Evolutionary conservation across 2,888 invertebrate species (phyloP).

Genomic region (Strigamia crassipes): DNA sequence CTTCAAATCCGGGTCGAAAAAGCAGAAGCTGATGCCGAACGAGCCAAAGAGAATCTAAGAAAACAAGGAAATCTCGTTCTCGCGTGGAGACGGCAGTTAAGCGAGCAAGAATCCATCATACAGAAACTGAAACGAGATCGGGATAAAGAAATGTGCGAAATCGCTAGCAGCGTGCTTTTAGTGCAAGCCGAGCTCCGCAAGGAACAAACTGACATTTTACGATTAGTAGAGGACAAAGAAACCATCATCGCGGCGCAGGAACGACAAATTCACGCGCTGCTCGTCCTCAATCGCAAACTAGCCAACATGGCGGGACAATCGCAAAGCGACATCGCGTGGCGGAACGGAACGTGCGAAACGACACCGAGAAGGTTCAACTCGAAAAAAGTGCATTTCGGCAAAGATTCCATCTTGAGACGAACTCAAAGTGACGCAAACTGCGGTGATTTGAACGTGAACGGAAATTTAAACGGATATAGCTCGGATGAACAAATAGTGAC

Average conservation of each 20-base stretch:
- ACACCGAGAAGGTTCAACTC: neutral
- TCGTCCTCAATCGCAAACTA: constrained; percentile 46
- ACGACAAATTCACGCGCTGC: constrained; percentile 44
- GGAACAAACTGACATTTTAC: constrained; percentile 73
- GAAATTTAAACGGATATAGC: neutral
- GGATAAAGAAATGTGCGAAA: constrained; percentile 73
- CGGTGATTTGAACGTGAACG: neutral
- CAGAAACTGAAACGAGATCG: constrained; percentile 55
- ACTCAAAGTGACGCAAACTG: neutral
- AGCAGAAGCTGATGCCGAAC: constrained; percentile 21
- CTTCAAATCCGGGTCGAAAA: neutral
- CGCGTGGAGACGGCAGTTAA: constrained; percentile 36
- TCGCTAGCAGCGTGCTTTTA: constrained; percentile 71
- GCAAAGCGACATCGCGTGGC: neutral
- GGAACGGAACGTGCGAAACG: neutral
- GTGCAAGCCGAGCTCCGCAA: constrained; percentile 73
- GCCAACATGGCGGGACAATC: neutral
- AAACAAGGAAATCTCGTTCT: constrained; percentile 38
- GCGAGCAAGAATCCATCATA: constrained; percentile 46
- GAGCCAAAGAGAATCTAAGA: constrained; percentile 17
- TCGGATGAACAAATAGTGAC: neutral
- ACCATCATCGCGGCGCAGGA: constrained; percentile 46
- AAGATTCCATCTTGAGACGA: neutral
- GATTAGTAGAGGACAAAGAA: constrained; percentile 72
- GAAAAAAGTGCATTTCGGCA: neutral